Evolutionary conservation across 2,888 invertebrate species (phyloP).

Genomic region (Leptogaster cylindrica): DNA sequence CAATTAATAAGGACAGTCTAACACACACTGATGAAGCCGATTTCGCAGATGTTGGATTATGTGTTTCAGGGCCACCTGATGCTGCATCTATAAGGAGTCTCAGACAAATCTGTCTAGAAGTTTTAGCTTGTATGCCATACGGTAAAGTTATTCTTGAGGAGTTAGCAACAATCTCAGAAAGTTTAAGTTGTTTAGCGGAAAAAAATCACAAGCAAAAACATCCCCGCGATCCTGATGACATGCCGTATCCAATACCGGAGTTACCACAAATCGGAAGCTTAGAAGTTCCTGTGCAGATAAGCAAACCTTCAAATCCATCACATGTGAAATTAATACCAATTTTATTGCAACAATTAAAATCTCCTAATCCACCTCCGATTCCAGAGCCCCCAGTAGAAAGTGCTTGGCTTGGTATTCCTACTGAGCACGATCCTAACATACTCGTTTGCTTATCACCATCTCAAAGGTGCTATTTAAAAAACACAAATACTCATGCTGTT

Average conservation of each 20-base stretch:
- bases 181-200: slow-evolving; percentile 50
- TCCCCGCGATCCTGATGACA: slow-evolving; percentile 49
- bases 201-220: slow-evolving; percentile 41
- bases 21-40: slow-evolving; percentile 67
- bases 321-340: slow-evolving; percentile 49
- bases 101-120: slow-evolving; percentile 71
- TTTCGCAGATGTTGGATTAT: slow-evolving; percentile 62
- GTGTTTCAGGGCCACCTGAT: slow-evolving; percentile 49
- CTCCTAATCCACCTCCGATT: slow-evolving; percentile 59
- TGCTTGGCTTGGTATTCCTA: slow-evolving; percentile 70
- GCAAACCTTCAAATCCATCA: slow-evolving; percentile 35
- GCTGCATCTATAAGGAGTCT: slow-evolving; percentile 60
- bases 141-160: slow-evolving; percentile 74
- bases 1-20: slow-evolving; percentile 59
- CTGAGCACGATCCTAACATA: slow-evolving; percentile 67
- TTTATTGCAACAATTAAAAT: slow-evolving; percentile 46
- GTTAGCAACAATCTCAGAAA: slow-evolving; percentile 69
- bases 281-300: slow-evolving; percentile 48
- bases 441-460: slow-evolving; percentile 76
- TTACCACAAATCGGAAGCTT: slow-evolving; percentile 63
- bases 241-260: slow-evolving; percentile 64
- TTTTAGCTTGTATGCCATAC: slow-evolving; percentile 71
- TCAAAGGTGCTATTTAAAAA: slow-evolving; percentile 69
- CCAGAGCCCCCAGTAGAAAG: slow-evolving; percentile 56
- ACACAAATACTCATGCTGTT: slow-evolving; percentile 58